These are phyloP conservation scores for Abscondita cerata DNA, from an alignment of 2,888 invertebrate genomes.

Conservation along the genomic window DNA sequence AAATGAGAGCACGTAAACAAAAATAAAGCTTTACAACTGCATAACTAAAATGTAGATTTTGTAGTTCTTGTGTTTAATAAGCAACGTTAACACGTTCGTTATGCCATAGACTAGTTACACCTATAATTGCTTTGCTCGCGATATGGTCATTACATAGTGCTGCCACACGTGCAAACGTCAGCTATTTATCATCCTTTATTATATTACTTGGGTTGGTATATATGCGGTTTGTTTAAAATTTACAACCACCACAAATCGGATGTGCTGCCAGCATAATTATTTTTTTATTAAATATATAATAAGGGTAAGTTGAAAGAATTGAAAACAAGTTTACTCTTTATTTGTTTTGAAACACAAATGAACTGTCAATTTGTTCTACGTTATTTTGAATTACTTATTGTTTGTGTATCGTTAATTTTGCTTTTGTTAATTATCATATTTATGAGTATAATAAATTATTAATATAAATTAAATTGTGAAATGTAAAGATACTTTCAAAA, in stretches of 20 bases:
- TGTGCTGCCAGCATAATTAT: slow-evolving; percentile 2
- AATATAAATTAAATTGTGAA: too few species aligned
- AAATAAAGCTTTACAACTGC: slow-evolving; percentile 2
- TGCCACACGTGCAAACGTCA: slow-evolving; percentile 19
- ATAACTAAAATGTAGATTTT: background rate
- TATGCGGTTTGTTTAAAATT: slow-evolving; percentile 25
- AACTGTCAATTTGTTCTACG: too few species aligned
- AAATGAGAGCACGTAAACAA: background rate
- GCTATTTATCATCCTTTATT: slow-evolving; percentile 28
- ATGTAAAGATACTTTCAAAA: too few species aligned
- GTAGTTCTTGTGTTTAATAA: slow-evolving; percentile 16
- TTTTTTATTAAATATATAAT: background rate
- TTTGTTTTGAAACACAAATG: too few species aligned
- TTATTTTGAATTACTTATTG: too few species aligned
- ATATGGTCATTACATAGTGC: slow-evolving; percentile 25
- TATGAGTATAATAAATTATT: too few species aligned
- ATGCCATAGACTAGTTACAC: slow-evolving; percentile 22
- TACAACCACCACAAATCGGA: slow-evolving; percentile 17
- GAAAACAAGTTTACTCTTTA: too few species aligned
- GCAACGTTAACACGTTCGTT: slow-evolving; percentile 28
- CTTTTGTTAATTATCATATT: too few species aligned
- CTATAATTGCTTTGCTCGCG: slow-evolving; percentile 30
- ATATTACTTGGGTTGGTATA: slow-evolving; percentile 17
- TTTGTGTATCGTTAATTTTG: too few species aligned
- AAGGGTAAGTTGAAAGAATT: too few species aligned